Conservation (phyloP, 2,113 vertebrate genomes). For the Trachemys scripta region DNA sequence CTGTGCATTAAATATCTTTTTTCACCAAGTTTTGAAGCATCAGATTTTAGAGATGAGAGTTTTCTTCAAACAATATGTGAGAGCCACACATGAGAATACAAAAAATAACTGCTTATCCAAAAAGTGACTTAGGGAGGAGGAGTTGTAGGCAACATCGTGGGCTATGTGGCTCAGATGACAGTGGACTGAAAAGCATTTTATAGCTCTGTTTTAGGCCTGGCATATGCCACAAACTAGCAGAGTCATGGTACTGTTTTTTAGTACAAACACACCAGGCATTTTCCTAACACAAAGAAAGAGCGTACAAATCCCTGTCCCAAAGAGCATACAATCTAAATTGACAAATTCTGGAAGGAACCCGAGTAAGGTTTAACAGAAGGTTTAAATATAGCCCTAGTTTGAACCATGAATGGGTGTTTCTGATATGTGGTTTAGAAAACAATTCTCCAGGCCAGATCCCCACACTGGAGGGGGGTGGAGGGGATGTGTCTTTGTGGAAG, state of each 20-base stretch:
- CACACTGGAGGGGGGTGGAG: no score
- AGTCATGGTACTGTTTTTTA: background rate
- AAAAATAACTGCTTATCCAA: background rate
- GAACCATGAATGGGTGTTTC: background rate
- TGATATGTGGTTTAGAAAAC: background rate
- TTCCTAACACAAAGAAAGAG: background rate
- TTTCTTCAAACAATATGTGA: background rate
- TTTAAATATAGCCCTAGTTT: background rate
- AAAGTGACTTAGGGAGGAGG: background rate
- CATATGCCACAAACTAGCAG: background rate
- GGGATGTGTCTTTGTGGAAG: background rate
- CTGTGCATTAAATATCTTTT: background rate
- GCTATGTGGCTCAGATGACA: background rate
- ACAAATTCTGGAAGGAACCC: background rate
- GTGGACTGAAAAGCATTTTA: background rate
- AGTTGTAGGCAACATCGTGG: accelerated
- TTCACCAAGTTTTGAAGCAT: background rate
- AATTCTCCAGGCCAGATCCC: background rate
- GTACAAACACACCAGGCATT: background rate
- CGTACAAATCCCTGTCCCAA: background rate
- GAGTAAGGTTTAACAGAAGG: background rate
- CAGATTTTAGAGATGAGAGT: background rate
- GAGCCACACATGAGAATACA: background rate
- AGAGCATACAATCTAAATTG: background rate
- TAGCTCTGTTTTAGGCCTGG: background rate